Percentiles rank a stretch among this genome's conserved stretches.
These are phyloP conservation scores for Hirtodrosophila histrioides DNA, from an alignment of 2,888 invertebrate genomes.

Conservation along the genomic window DNA sequence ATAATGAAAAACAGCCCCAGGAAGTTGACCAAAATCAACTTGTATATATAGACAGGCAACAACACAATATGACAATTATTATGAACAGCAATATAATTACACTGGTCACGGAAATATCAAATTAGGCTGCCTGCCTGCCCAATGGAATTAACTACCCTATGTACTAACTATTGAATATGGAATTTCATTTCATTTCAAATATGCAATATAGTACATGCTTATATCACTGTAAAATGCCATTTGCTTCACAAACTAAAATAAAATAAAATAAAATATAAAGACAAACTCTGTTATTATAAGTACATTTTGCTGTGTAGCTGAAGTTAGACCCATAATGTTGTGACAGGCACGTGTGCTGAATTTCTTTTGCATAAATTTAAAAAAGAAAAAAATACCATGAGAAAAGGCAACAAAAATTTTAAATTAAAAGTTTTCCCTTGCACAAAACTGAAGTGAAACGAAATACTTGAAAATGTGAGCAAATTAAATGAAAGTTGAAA, in stretches of 20 bases:
- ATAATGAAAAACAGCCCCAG: not conserved
- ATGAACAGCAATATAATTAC: slow-evolving; percentile 66
- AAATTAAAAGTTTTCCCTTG: slow-evolving; percentile 28
- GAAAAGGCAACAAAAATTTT: slow-evolving; percentile 12
- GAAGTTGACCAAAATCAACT: slow-evolving; percentile 27
- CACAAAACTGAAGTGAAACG: not conserved
- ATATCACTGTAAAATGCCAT: slow-evolving; percentile 3
- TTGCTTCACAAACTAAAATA: slow-evolving; percentile 6
- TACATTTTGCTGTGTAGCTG: slow-evolving; percentile 4
- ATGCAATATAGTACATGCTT: too few relatives aligned
- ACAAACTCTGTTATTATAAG: slow-evolving; percentile 26
- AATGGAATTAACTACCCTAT: not conserved
- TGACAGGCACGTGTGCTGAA: slow-evolving; percentile 34
- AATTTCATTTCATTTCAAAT: too few relatives aligned
- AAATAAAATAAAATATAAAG: not conserved
- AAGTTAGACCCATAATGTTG: slow-evolving; percentile 7
- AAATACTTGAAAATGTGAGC: slow-evolving; percentile 1
- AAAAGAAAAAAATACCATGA: not conserved
- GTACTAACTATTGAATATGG: not conserved
- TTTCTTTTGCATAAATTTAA: slow-evolving; percentile 41
- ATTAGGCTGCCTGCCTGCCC: slow-evolving; percentile 60
- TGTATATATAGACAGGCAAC: slow-evolving; percentile 15
- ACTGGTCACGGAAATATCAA: slow-evolving; percentile 80
- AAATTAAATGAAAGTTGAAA: slow-evolving; percentile 6
- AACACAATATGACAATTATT: slow-evolving; percentile 38